Conservation (phyloP, 2,797 vertebrate species). For the Chaenodraco wilsoni region DNA sequence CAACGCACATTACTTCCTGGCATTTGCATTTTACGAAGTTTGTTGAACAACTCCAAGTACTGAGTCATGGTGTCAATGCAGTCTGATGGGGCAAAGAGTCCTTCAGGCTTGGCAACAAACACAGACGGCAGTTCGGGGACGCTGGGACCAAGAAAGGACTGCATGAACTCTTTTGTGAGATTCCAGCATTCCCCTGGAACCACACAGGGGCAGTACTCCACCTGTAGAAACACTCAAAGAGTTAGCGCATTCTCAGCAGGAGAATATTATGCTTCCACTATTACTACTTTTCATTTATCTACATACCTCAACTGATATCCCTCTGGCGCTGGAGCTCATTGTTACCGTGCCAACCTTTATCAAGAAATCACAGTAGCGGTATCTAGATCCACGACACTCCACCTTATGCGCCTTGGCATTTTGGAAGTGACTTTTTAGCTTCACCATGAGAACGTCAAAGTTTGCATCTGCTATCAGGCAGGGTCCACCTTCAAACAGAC, state of each 20-base stretch:
- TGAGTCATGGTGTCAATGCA: conserved; percentile 94
- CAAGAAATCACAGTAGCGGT: conserved; percentile 96
- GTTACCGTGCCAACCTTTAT: conserved; percentile 95
- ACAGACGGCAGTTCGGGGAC: conserved; percentile 89
- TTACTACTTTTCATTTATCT: background rate
- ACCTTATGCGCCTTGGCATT: conserved; percentile 98
- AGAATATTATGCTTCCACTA: background rate
- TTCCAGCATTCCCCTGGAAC: conserved; percentile 97
- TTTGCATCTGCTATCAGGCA: conserved; percentile 92
- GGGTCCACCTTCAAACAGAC: conserved; percentile 94
- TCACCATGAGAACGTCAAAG: conserved; percentile 97
- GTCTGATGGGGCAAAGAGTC: conserved; percentile 86
- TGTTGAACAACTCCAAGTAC: conserved; percentile 97
- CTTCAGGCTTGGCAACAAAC: conserved; percentile 89
- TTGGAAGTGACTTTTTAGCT: conserved; percentile 97
- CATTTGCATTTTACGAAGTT: conserved; percentile 94
- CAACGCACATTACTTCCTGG: conserved; percentile 90
- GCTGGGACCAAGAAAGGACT: conserved; percentile 91
- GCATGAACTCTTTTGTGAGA: conserved; percentile 95
- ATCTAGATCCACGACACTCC: conserved; percentile 93
- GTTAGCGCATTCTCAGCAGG: background rate
- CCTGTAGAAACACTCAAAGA: conserved; percentile 77
- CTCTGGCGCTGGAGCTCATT: conserved; percentile 94
- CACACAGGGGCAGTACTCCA: conserved; percentile 96
- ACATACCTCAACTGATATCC: conserved; percentile 95